Percentiles rank a stretch among this genome's conserved stretches.
Evolutionary conservation across 2,888 invertebrate species (phyloP).

Genomic region (Ormyrus nitidulus): DNA sequence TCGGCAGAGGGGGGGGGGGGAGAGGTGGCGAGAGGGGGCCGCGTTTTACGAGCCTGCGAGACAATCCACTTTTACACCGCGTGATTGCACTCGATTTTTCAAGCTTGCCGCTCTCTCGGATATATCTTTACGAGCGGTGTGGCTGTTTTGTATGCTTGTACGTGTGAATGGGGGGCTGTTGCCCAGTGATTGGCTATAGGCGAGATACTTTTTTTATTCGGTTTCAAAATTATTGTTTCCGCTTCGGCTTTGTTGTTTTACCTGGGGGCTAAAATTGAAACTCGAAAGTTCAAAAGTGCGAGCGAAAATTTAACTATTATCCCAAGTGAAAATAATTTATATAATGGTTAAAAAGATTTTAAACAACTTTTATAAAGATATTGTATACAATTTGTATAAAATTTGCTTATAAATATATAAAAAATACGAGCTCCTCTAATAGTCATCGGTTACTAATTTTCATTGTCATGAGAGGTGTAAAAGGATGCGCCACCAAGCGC

Average conservation of each 20-base stretch:
- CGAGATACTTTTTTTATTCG: not conserved
- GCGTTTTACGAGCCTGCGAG: constrained; percentile 31
- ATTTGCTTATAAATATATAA: no score
- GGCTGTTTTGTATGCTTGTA: not conserved
- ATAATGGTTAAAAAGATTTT: no score
- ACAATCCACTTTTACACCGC: constrained; percentile 32
- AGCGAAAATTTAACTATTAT: no score
- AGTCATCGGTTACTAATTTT: no score
- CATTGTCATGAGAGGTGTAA: no score
- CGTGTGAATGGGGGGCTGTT: not conserved
- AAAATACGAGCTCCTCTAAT: no score
- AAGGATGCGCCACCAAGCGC: no score
- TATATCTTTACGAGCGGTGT: constrained; percentile 34
- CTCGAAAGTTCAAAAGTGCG: no score
- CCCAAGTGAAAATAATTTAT: no score
- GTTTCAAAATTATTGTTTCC: not conserved
- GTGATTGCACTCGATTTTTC: constrained; percentile 17
- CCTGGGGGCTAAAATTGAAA: not conserved
- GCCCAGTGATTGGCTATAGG: not conserved
- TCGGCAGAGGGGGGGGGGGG: constrained; percentile 2
- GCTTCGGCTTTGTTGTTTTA: not conserved
- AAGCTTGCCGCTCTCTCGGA: not conserved
- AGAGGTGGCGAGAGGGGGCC: constrained; percentile 2
- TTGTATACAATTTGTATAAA: no score
- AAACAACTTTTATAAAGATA: no score